These are phyloP conservation scores for Sebastes umbrosus DNA, from an alignment of 2,797 vertebrate genomes.

Conservation along the genomic window DNA sequence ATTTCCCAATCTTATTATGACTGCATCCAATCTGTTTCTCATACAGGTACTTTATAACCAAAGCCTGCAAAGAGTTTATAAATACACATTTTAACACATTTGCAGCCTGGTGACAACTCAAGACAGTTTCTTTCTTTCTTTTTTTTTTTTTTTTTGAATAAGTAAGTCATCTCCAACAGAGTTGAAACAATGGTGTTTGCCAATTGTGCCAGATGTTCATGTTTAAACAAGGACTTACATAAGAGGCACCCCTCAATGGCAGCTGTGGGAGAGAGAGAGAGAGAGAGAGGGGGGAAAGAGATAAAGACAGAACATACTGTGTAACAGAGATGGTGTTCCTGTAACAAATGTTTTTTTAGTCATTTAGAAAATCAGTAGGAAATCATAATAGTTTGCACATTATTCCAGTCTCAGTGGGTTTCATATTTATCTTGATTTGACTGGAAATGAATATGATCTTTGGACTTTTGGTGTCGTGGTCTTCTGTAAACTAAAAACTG, in stretches of 20 bases:
- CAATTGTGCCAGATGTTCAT: conserved; percentile 56
- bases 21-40: conserved; percentile 35
- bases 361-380: background rate
- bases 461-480: background rate
- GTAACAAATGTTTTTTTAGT: background rate
- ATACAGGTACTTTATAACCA: conserved; percentile 24
- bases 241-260: conserved; percentile 19
- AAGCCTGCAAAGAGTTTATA: conserved; percentile 22
- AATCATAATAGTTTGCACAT: background rate
- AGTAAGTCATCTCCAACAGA: conserved; percentile 32
- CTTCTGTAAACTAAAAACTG: background rate
- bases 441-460: too few relatives aligned
- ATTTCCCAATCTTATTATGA: conserved; percentile 51
- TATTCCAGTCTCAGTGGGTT: background rate
- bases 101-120: conserved; percentile 12
- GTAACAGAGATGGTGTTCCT: background rate
- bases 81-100: conserved; percentile 21
- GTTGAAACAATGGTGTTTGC: conserved; percentile 38
- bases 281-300: background rate
- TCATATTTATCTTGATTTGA: background rate
- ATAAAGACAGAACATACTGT: background rate
- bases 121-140: background rate
- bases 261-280: background rate
- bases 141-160: background rate
- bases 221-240: conserved; percentile 45